Conservation (phyloP, 2,113 vertebrate species). For the Coryphaenoides rupestris region DNA sequence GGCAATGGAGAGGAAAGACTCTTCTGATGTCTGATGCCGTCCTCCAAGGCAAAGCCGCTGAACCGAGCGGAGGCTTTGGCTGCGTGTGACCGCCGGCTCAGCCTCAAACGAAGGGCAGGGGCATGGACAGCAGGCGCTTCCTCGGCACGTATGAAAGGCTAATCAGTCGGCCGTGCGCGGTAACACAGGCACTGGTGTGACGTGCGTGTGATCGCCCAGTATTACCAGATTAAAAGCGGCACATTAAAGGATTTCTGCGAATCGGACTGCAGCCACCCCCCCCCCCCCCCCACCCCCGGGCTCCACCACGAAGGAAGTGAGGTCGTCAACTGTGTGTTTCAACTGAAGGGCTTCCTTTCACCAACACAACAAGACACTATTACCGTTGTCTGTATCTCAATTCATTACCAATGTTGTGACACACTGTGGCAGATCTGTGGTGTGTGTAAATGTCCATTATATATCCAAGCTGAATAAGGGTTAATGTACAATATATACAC, state of each 20-base stretch:
- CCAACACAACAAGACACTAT: neutral
- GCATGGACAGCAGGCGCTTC: constrained; percentile 60
- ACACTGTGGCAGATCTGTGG: too few species aligned
- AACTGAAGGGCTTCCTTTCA: neutral
- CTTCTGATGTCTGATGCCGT: constrained; percentile 56
- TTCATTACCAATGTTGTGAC: too few species aligned
- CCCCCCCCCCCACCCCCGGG: too few species aligned
- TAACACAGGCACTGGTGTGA: constrained; percentile 47
- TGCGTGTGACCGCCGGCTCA: constrained; percentile 29
- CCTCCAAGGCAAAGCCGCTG: constrained; percentile 51
- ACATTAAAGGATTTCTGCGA: neutral
- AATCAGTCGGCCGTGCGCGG: constrained; percentile 62
- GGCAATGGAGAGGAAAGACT: constrained; percentile 45
- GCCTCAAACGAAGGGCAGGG: constrained; percentile 53
- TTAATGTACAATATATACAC: too few species aligned
- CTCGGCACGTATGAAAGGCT: constrained; percentile 50
- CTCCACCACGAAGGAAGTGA: neutral
- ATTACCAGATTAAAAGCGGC: constrained; percentile 46
- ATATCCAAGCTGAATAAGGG: too few species aligned
- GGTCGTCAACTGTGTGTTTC: neutral
- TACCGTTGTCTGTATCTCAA: constrained; percentile 39
- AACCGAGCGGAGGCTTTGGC: constrained; percentile 33
- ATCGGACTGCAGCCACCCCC: neutral
- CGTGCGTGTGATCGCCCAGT: constrained; percentile 48
- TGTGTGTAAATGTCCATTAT: too few species aligned